Conservation (phyloP, 2,113 vertebrate genomes). For the Oenanthe oenanthe region DNA sequence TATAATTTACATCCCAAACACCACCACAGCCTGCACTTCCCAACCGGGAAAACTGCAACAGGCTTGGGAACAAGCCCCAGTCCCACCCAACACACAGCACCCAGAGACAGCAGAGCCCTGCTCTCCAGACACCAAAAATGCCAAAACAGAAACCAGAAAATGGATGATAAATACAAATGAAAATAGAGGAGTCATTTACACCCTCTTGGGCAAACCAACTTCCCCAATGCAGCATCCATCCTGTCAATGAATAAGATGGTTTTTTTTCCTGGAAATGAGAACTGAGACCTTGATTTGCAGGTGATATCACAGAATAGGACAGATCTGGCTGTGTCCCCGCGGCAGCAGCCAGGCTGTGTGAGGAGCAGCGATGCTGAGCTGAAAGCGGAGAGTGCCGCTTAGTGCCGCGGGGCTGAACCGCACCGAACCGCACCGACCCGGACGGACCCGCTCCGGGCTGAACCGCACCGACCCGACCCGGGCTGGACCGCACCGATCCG, state of each 20-base stretch:
- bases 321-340: accelerated
- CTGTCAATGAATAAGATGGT: background rate
- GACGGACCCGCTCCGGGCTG: background rate
- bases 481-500: background rate
- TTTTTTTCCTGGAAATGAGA: background rate
- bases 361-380: background rate
- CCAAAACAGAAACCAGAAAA: background rate
- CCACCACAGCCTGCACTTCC: background rate
- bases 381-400: constrained; percentile 41
- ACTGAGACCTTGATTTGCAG: background rate
- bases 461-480: background rate
- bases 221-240: background rate
- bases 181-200: background rate
- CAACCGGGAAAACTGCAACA: background rate
- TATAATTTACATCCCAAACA: background rate
- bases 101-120: background rate
- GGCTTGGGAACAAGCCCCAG: background rate
- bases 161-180: background rate
- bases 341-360: background rate
- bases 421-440: background rate
- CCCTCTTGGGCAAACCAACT: background rate
- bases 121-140: background rate
- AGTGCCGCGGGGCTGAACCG: background rate
- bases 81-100: background rate
- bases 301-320: background rate